Evolutionary conservation across 2,797 vertebrate genomes (phyloP), one percentile per base, ranked within the genome.

Genomic region (Ambastaia sidthimunki): DNA sequence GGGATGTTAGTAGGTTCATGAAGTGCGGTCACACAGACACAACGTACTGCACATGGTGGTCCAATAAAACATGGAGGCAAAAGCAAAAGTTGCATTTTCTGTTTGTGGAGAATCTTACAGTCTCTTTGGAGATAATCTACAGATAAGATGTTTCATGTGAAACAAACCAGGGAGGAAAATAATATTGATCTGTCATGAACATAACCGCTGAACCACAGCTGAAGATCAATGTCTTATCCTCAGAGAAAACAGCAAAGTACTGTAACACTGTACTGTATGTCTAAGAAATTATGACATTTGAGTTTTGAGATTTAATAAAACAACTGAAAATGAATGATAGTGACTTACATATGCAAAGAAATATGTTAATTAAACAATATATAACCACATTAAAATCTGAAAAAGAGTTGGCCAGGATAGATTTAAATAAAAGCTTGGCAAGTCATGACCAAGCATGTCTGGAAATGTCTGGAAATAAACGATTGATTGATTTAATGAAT

Each of bases 1-100:
- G 34, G 34, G 62, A 65, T 72, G 69, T 62, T 52, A 71, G 34
- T 57, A 78, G 25, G 18, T 54, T 76, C 34, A 57, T 76, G 34
- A 15, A 12, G 74, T 10, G 68, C n/a, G 21, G 18, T 48, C 37
- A 75, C 48, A 70, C 15, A n/a, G 11, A 13, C 2, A 31, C 71
- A 7, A 66, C 25, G 48, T 50, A 21, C 12, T 3, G 12, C 19
- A 37, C 9, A 62, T 4, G 12, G 23, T 50, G 25, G 1, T 37
- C 31, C 16, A 19, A 76, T 44, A 69, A 13, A 55, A 9, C 37
- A 57, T 66, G 5, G 15, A 62, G 25, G 12, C 21, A 1, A 59
- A 23, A 16, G 59, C 59, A 62, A 23, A 37, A 16, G 28, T 5
- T 19, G 1, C 21, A 11, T 59, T 12, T 67, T 76, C 7, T 10